Percentiles rank a stretch among this genome's conserved stretches.
These are phyloP conservation scores for Scopus umbretta DNA, from an alignment of 2,113 vertebrate species.

Conservation along the genomic window DNA sequence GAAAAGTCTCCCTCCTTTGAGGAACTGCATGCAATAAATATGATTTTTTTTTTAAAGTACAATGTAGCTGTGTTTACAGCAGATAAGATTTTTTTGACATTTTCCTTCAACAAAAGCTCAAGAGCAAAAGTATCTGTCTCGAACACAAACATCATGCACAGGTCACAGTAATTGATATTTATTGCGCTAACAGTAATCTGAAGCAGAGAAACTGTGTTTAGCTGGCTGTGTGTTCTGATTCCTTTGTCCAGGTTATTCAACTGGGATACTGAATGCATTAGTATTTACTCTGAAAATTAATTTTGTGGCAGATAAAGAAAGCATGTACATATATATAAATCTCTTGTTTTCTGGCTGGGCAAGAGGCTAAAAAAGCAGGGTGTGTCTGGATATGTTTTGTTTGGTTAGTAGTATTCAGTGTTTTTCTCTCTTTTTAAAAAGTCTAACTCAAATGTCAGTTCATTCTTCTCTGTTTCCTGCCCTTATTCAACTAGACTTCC, in stretches of 20 bases:
- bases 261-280: not conserved
- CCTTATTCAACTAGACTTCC: not conserved
- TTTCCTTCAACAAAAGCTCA: slow-evolving; percentile 1
- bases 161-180: not conserved
- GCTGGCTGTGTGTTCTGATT: not conserved
- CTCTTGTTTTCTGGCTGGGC: not conserved
- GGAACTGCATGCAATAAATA: not conserved
- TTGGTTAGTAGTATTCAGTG: not conserved
- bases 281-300: slow-evolving; percentile 16
- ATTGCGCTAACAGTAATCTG: not conserved
- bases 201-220: not conserved
- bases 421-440: slow-evolving; percentile 4
- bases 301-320: slow-evolving; percentile 10
- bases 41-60: not conserved
- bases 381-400: slow-evolving; percentile 13
- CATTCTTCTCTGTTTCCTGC: slow-evolving; percentile 56
- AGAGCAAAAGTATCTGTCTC: not conserved
- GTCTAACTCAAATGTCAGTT: slow-evolving; percentile 35
- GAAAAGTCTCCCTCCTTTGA: not conserved
- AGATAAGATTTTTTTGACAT: not conserved
- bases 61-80: not conserved
- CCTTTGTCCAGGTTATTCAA: not conserved
- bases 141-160: not conserved
- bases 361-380: not conserved
- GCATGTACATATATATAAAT: not conserved